These are phyloP conservation scores for Phymorhynchus buccinoides DNA, from an alignment of 1,140 invertebrate species.

Conservation along the genomic window DNA sequence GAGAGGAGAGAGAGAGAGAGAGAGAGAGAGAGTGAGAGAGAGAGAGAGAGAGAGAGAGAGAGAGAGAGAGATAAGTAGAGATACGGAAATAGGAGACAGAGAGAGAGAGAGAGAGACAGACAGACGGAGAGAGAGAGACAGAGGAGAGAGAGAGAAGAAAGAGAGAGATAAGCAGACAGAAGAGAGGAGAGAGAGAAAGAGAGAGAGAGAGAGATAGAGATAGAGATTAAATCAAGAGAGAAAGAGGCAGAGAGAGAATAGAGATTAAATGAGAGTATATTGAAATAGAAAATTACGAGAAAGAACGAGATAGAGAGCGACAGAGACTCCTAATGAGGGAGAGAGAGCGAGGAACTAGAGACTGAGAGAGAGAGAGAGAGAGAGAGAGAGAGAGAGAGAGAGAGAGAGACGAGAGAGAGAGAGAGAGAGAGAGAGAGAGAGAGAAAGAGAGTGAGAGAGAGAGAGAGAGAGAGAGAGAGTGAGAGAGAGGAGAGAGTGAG, in stretches of 20 bases:
- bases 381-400: background rate
- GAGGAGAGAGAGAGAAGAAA: background rate
- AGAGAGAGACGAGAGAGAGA: background rate
- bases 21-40: background rate
- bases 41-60: background rate
- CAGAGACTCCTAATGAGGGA: background rate
- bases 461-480: no score
- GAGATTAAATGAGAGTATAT: background rate
- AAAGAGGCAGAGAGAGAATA: background rate
- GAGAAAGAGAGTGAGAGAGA: no score
- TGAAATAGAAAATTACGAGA: background rate
- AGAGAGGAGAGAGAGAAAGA: no score
- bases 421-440: no score
- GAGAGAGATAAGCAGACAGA: background rate
- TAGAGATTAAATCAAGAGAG: no score
- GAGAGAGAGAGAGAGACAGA: background rate
- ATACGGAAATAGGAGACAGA: background rate
- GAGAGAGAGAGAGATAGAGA: no score
- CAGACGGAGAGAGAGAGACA: background rate
- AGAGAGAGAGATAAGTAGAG: background rate
- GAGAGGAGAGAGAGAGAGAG: background rate
- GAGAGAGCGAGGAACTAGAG: background rate
- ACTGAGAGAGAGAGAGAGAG: background rate
- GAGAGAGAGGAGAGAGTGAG: background rate
- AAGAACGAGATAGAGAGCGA: no score